Evolutionary conservation across 2,888 invertebrate species (phyloP).

Genomic region (Conomelus anceps): DNA sequence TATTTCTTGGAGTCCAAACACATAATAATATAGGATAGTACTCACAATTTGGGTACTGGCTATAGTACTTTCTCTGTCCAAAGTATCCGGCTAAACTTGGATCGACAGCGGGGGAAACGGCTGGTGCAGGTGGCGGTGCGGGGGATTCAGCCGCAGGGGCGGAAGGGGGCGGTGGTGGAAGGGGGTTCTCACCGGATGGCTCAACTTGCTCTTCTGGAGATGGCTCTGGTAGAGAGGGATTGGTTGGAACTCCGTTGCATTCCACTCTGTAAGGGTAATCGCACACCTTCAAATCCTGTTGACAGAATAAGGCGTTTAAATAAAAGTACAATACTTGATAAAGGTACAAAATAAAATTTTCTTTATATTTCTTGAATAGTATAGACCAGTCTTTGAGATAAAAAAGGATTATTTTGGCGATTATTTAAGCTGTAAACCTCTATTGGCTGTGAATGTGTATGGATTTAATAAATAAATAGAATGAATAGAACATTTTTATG

Average conservation of each 20-base stretch:
- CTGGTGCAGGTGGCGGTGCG: conserved; percentile 20
- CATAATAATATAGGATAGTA: too few relatives aligned
- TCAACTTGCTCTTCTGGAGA: conserved; percentile 14
- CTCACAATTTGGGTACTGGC: conserved; percentile 30
- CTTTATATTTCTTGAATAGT: too few relatives aligned
- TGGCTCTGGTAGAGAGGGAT: conserved; percentile 29
- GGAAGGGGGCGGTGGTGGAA: conserved; percentile 17
- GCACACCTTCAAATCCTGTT: conserved; percentile 56
- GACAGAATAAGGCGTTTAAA: conserved; percentile 27
- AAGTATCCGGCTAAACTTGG: conserved; percentile 29
- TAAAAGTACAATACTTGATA: too few relatives aligned
- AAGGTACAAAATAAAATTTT: too few relatives aligned
- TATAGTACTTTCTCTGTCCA: conserved; percentile 24
- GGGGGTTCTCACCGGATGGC: conserved; percentile 23
- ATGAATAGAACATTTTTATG: too few relatives aligned
- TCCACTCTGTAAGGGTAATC: conserved; percentile 56
- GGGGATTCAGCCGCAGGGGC: conserved; percentile 16
- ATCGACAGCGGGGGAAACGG: conserved; percentile 26
- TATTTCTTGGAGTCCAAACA: too few relatives aligned
- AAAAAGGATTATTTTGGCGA: too few relatives aligned
- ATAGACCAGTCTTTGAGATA: too few relatives aligned
- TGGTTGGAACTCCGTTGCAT: conserved; percentile 44
- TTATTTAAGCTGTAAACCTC: too few relatives aligned
- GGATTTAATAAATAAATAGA: too few relatives aligned
- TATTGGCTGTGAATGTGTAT: too few relatives aligned